Conservation (phyloP, 2,113 vertebrate genomes). For the Periophthalmodon schlosseri region DNA sequence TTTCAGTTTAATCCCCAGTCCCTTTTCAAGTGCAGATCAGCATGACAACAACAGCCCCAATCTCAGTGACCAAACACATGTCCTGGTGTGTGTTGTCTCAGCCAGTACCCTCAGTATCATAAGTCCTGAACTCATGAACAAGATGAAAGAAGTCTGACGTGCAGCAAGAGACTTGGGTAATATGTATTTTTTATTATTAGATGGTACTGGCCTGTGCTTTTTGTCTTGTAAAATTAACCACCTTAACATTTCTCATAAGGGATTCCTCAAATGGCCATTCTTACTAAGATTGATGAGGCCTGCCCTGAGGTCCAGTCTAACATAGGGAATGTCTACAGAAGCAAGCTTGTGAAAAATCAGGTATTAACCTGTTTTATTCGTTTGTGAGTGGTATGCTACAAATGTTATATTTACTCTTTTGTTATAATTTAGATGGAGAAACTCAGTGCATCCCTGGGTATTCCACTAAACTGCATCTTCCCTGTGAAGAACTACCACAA, state of each 20-base stretch:
- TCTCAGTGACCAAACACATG: slow-evolving; percentile 26
- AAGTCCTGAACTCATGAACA: not conserved
- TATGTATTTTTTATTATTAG: not conserved
- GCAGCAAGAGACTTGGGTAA: slow-evolving; percentile 21
- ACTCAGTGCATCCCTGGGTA: slow-evolving; percentile 1
- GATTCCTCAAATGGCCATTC: slow-evolving; percentile 38
- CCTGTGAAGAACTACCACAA: slow-evolving; percentile 43
- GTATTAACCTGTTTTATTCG: slow-evolving; percentile 1
- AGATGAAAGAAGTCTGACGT: slow-evolving; percentile 25
- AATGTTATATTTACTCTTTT: not conserved
- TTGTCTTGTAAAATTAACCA: not conserved
- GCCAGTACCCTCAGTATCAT: not conserved
- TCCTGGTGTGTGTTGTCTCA: slow-evolving; percentile 35
- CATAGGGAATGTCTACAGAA: slow-evolving; percentile 21
- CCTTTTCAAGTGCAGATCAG: fast-evolving
- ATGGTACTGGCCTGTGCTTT: not conserved
- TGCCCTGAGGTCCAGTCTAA: not conserved
- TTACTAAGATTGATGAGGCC: slow-evolving; percentile 45
- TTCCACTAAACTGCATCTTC: slow-evolving; percentile 34
- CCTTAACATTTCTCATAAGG: slow-evolving; percentile 4
- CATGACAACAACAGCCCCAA: slow-evolving; percentile 2
- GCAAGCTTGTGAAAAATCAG: slow-evolving; percentile 14
- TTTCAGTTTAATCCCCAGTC: slow-evolving; percentile 22
- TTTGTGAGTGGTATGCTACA: fast-evolving
- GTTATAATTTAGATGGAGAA: slow-evolving; percentile 12